phyloP scores from a whole-genome alignment of 2,888 invertebrate genomes.

The Limnephilus lunatus region DNA sequence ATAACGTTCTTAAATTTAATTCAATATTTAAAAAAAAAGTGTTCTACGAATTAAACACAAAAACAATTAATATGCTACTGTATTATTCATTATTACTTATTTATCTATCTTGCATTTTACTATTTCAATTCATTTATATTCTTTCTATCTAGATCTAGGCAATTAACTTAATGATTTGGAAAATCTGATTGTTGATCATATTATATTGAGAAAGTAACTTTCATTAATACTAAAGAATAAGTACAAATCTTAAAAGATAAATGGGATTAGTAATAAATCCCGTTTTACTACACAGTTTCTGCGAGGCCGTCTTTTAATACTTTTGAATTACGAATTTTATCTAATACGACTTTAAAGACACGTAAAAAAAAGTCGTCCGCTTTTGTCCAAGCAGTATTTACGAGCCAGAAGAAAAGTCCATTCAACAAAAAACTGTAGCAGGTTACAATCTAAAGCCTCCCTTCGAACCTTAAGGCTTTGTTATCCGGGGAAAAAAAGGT shows the following conservation, averaged over 20 bases:
- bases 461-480: slow-evolving; percentile 14
- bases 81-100: too few species aligned
- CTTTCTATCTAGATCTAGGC: neutral
- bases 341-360: slow-evolving; percentile 2
- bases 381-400: slow-evolving; percentile 16
- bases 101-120: too few species aligned
- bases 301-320: neutral
- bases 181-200: neutral
- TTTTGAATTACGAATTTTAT: neutral
- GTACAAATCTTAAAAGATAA: neutral
- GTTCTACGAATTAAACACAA: too few species aligned
- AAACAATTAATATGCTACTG: too few species aligned
- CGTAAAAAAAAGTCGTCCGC: neutral
- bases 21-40: too few species aligned
- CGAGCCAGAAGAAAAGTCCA: neutral
- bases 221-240: neutral
- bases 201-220: neutral
- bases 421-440: slow-evolving; percentile 6
- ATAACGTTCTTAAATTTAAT: too few species aligned
- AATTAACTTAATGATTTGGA: neutral
- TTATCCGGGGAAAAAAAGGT: slow-evolving; percentile 32
- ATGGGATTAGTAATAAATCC: neutral
- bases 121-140: too few species aligned
- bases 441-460: neutral
- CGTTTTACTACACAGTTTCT: neutral